Base-by-base conservation (phyloP, 2,113 vertebrate species). In the Origma solitaria region DNA sequence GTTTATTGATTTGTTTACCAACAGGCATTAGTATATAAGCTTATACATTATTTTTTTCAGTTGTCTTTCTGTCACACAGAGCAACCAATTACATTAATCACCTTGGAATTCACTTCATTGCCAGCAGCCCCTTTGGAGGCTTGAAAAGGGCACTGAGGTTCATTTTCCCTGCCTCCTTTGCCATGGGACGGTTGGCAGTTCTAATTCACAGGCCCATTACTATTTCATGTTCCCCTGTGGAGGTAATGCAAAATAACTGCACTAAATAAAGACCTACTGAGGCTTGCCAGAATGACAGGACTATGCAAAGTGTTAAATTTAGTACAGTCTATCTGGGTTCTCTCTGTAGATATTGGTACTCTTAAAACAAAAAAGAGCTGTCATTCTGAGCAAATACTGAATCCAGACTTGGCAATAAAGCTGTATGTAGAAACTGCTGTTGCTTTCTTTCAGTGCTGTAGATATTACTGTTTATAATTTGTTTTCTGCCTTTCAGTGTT, bases 231-330 rank as follows among this genome's bases (percentile, higher is more conserved):
- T 66, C 44, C 31, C 62, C 35, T 75, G 49, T 62, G 61, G 70
- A 83, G 58, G 82, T 70, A 83, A 44, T 37, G 28, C 53, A 53
- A 86, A 89, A 76, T 82, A 92, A 82, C 49, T 72, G 83, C 53
- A 27, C 80, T 92, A 86, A 88, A 70, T 93, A 94, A 93, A 91
- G 81, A 51, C 82, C 68, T 81, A 23, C 66, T 70, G 83, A 78
- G 66, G 62, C 38, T 77, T 96, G 70, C 37, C 71, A 72, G 92
- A 37, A 25, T 60, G 82, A 75, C 69, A 58, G 51, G 65, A 17
- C 64, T 85, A 4, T 78, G 78, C 80, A 79, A 82, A 60, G 44
- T 66, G 50, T 81, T 94, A 76, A 54, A 76, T 76, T 89, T 78
- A 80, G 81, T 72, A 31, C 3, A 5, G 38, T 66, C 56, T 78